Evolutionary conservation across 1,140 invertebrate genomes (phyloP).

Genomic region (Dreissena rostriformis): DNA sequence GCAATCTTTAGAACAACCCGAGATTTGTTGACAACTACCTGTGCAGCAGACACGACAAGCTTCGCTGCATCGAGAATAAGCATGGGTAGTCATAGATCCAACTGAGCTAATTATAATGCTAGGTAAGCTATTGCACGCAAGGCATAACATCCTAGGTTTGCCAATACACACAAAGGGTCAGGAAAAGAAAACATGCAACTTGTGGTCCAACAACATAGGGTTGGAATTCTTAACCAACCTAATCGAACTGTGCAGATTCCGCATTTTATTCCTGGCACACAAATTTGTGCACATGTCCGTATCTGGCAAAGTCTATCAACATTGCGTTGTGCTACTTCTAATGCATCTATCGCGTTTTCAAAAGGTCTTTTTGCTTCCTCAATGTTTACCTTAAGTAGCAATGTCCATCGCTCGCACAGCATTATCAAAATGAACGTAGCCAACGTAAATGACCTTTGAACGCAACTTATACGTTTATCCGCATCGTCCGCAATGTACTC

Average conservation of each 20-base stretch:
- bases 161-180: slow-evolving; percentile 26
- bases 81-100: slow-evolving; percentile 42
- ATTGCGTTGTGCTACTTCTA: slow-evolving; percentile 44
- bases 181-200: slow-evolving; percentile 57
- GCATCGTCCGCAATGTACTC: slow-evolving; percentile 18
- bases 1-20: slow-evolving; percentile 26
- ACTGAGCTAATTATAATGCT: slow-evolving; percentile 36
- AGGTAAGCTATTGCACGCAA: slow-evolving; percentile 28
- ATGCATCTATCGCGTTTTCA: slow-evolving; percentile 31
- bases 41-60: slow-evolving; percentile 37
- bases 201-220: slow-evolving; percentile 40
- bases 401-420: slow-evolving; percentile 41
- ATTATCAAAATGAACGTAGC: slow-evolving; percentile 49
- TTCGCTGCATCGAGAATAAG: slow-evolving; percentile 48
- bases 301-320: slow-evolving; percentile 57
- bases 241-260: slow-evolving; percentile 23
- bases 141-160: slow-evolving; percentile 45
- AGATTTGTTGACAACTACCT: slow-evolving; percentile 53
- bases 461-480: slow-evolving; percentile 28
- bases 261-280: slow-evolving; percentile 54
- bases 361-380: slow-evolving; percentile 57
- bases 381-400: slow-evolving; percentile 46
- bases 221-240: not conserved
- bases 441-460: not conserved
- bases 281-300: slow-evolving; percentile 34